A percentile compares a stretch with the other conserved stretches of the same genome.
Conservation (phyloP, 2,113 vertebrate genomes). For the Apus apus region DNA sequence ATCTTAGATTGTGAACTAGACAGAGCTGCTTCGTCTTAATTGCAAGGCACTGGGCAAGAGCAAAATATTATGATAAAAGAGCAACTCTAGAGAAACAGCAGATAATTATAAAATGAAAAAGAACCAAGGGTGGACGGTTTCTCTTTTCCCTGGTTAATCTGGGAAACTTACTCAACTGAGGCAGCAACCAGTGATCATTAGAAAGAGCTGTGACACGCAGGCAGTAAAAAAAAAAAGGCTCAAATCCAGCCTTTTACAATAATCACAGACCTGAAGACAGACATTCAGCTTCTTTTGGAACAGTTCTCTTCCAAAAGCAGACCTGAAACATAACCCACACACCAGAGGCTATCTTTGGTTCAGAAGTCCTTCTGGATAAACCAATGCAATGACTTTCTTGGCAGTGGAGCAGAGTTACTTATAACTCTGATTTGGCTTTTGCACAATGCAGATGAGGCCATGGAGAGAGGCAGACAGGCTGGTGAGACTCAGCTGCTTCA, state of each 20-base stretch:
- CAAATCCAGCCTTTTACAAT: not conserved
- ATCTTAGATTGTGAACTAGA: not conserved
- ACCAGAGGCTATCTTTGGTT: constrained; percentile 42
- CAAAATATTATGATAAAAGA: constrained; percentile 18
- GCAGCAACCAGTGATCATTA: constrained; percentile 40
- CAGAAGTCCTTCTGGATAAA: constrained; percentile 36
- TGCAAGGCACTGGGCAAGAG: constrained; percentile 30
- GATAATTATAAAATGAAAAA: constrained; percentile 54
- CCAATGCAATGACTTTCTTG: not conserved
- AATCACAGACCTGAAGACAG: constrained; percentile 39
- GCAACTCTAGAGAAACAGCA: not conserved
- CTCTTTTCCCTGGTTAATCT: not conserved
- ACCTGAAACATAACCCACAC: not conserved
- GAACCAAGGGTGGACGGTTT: constrained; percentile 18
- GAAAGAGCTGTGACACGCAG: not conserved
- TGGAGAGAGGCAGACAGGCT: not conserved
- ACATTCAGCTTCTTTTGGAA: not conserved
- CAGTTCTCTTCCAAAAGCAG: constrained; percentile 15
- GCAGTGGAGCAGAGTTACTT: not conserved
- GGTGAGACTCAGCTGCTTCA: not conserved
- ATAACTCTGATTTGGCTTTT: not conserved
- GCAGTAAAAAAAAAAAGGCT: constrained; percentile 24
- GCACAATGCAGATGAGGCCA: not conserved
- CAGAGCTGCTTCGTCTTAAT: constrained; percentile 9
- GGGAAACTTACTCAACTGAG: constrained; percentile 3